Evolutionary conservation across 1,140 invertebrate species (phyloP).

Genomic region (Diachasmimorpha longicaudata): DNA sequence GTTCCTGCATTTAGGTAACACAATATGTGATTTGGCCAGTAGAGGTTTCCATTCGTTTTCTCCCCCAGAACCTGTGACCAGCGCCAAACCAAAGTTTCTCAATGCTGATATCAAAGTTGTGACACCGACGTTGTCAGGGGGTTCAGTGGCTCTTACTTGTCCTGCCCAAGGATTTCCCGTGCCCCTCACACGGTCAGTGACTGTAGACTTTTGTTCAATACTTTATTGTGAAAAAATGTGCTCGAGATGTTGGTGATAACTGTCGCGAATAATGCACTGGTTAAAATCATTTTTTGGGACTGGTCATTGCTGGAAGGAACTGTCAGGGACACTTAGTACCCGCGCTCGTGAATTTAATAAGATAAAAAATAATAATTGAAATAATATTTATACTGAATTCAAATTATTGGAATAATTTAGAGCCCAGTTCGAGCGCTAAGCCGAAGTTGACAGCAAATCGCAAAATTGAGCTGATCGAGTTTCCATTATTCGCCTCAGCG

Average conservation of each 20-base stretch:
- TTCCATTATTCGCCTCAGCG: constrained; percentile 12
- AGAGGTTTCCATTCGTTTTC: constrained; percentile 58
- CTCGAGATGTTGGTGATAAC: background rate
- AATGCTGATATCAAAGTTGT: constrained; percentile 34
- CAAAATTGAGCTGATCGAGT: constrained; percentile 32
- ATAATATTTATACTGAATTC: background rate
- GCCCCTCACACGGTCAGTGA: constrained; percentile 52
- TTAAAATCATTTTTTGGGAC: too few relatives aligned
- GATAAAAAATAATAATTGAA: too few relatives aligned
- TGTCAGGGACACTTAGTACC: too few relatives aligned
- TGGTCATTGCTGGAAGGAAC: too few relatives aligned
- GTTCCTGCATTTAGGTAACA: constrained; percentile 75
- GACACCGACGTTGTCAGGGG: constrained; percentile 19
- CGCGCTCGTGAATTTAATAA: too few relatives aligned
- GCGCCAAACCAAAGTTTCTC: constrained; percentile 52
- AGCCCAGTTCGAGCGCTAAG: constrained; percentile 51
- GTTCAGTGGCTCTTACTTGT: constrained; percentile 40
- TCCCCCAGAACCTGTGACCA: constrained; percentile 53
- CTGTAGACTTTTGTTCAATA: constrained; percentile 15
- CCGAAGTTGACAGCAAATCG: constrained; percentile 50
- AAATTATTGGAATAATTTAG: constrained; percentile 33
- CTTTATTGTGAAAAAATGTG: background rate
- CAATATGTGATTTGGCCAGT: background rate
- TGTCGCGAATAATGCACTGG: too few relatives aligned
- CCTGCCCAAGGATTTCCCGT: constrained; percentile 73